Percentiles rank a stretch among this genome's conserved stretches.
Conservation (phyloP, 2,113 vertebrate genomes). For the Pagrus major region DNA sequence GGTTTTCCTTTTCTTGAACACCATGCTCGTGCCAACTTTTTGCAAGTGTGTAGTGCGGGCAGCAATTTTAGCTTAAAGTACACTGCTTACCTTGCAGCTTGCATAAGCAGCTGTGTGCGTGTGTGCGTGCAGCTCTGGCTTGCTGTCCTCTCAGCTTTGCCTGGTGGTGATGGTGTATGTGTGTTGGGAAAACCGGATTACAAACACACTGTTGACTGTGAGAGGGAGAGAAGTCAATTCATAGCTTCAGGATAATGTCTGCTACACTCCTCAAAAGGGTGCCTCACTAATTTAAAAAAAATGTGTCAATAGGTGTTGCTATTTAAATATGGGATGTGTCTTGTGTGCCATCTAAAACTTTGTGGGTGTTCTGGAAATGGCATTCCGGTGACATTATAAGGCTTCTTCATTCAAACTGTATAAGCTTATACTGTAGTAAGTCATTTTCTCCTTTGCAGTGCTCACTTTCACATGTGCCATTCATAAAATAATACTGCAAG, state of each 20-base stretch:
- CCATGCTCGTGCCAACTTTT: slow-evolving; percentile 46
- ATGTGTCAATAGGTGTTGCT: slow-evolving; percentile 30
- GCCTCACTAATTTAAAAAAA: slow-evolving; percentile 48
- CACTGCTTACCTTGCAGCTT: slow-evolving; percentile 56
- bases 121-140: slow-evolving; percentile 11
- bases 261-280: slow-evolving; percentile 9
- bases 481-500: not conserved
- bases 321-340: slow-evolving; percentile 19
- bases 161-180: slow-evolving; percentile 38
- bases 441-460: no score
- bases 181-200: slow-evolving; percentile 68
- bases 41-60: slow-evolving; percentile 28
- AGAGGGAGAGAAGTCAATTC: slow-evolving; percentile 31
- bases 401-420: not conserved
- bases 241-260: slow-evolving; percentile 36
- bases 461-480: no score
- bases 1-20: slow-evolving; percentile 5
- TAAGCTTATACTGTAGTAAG: not conserved
- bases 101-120: slow-evolving; percentile 47
- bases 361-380: slow-evolving; percentile 6
- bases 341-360: not conserved
- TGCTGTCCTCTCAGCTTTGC: slow-evolving; percentile 52
- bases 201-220: slow-evolving; percentile 49
- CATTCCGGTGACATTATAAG: not conserved
- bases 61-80: slow-evolving; percentile 56